Base-by-base conservation (phyloP, 2,797 vertebrate species). In the Diplodus puntazzo region DNA sequence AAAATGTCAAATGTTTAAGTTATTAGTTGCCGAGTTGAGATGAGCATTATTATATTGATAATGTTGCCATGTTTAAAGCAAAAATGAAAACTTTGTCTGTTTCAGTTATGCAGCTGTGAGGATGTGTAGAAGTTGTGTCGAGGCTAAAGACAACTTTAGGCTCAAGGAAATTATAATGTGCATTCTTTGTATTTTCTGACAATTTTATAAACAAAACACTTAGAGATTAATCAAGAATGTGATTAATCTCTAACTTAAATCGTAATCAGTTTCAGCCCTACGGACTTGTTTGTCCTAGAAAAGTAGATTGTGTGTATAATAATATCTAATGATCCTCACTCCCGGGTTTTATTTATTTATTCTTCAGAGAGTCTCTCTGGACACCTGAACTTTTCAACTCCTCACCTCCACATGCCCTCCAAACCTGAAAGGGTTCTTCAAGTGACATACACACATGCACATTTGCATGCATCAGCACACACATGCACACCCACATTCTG, bases 301-400 rank as follows among this genome's bases (percentile, higher is more conserved):
- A 52, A 25, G 17, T 23, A 50, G 23, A 18, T 49, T 23, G 1
- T 5, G 1, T 25, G 34, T 69, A 14, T 8, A 2, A 30, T 5
- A 7, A n/a, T 20, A 23, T 18, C 48, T 14, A 34, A 25, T 16
- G 13, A 25, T 16, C 34, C 7, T 43, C 14, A 4, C 21, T 21
- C 10, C 14, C 1, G 10, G 11, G 3, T 23, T 50, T n/a, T 57
- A 17, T 30, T 30, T 21, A 5, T 46, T 46, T 6, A 12, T 0
- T 42, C 7, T 71, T 59, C 17, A 49, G 58, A 49, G 27, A 20
- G 9, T 48, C 6, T 21, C 3, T 45, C 42, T 64, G 48, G 57
- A 81, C 63, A 49, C 82, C 60, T 94, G 93, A 96, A 96, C 95
- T 95, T 91, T 95, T 95, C 86, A 94, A 92, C 94, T 88, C 43